Base-by-base conservation (phyloP, 2,113 vertebrate genomes). In the Pseudorasbora parva region DNA sequence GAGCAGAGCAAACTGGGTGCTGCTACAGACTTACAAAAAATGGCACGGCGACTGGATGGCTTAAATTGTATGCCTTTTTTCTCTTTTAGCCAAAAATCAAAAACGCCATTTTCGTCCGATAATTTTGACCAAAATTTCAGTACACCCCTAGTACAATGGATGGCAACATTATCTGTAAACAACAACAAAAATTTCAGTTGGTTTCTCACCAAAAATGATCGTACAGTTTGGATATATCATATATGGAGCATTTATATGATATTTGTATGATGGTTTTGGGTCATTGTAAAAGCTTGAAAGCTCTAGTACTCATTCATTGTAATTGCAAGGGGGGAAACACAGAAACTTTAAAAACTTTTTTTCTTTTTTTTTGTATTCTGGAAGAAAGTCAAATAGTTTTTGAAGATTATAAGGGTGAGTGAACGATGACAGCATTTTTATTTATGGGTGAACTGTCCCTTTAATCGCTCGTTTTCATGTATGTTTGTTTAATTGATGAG, bases 401-500 rank as follows among this genome's bases (percentile, higher is more conserved):
- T 43, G 37, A 45, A 71, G 7, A 5, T 3, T 9, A 21, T 37
- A 21, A 11, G 64, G 30, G 15, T 37, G 15, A 37, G 2, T 5
- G 2, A 17, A 30, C 2, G 5, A 62, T 27, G 59, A 14, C 11
- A 62, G 12, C 51, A 14, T 30, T 15, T 66, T 68, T 37, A 10
- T 19, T 10, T 68, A 21, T 19, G 10, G 9, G 2, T 45, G 41
- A 47, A 7, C 41, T 72, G 41, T 47, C 41, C 41, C 69, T 80
- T 73, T 71, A 78, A 75, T 45, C 37, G 21, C 62, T 21, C 49
- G 14, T 54, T 47, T 12, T 49, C 47, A 74, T 86, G 86, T 86
- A 37, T 83, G 78, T 47, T 78, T 33, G n/a, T 77, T 82, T 86
- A 85, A 81, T 89, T 85, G 86, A 90, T 89, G 68, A 88, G 84